Conservation (phyloP, 2,888 invertebrate genomes). For the Epistrophe grossulariae region DNA sequence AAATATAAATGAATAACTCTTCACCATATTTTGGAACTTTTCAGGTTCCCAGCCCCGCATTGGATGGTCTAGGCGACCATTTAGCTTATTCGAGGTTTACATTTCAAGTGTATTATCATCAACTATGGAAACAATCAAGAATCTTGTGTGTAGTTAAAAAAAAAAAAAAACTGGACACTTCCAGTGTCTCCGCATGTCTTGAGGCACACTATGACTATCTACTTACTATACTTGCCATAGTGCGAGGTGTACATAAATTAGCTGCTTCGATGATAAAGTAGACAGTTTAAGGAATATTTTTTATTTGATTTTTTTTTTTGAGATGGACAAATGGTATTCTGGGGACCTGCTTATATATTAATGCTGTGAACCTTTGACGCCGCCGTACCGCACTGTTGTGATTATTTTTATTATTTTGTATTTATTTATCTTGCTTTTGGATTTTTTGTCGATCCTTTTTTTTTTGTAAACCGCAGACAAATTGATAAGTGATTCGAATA, state of each 20-base stretch:
- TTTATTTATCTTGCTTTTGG: slow-evolving; percentile 50
- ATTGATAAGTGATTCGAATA: slow-evolving; percentile 70
- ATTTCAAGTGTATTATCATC: slow-evolving; percentile 58
- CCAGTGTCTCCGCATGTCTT: slow-evolving; percentile 42
- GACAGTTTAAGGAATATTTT: slow-evolving; percentile 67
- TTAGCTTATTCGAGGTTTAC: slow-evolving; percentile 41
- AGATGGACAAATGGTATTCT: slow-evolving; percentile 59
- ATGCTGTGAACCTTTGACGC: slow-evolving; percentile 67
- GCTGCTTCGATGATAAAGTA: slow-evolving; percentile 72
- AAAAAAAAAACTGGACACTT: slow-evolving; percentile 59
- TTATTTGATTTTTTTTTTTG: slow-evolving; percentile 17
- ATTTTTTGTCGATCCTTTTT: slow-evolving; percentile 22
- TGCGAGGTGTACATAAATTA: slow-evolving; percentile 75
- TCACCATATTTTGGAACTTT: slow-evolving; percentile 15
- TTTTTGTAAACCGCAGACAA: slow-evolving; percentile 61
- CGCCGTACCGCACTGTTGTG: slow-evolving; percentile 66
- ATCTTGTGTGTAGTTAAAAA: slow-evolving; percentile 57
- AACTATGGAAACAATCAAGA: slow-evolving; percentile 54
- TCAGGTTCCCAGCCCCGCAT: not conserved
- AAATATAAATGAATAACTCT: not conserved
- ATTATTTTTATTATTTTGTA: slow-evolving; percentile 61
- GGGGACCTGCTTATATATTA: slow-evolving; percentile 50
- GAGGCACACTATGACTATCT: slow-evolving; percentile 63
- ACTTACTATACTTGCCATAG: slow-evolving; percentile 19
- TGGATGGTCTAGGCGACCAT: not conserved